phyloP scores from a whole-genome alignment of 1,140 invertebrate genomes.

The Halyomorpha halys region DNA sequence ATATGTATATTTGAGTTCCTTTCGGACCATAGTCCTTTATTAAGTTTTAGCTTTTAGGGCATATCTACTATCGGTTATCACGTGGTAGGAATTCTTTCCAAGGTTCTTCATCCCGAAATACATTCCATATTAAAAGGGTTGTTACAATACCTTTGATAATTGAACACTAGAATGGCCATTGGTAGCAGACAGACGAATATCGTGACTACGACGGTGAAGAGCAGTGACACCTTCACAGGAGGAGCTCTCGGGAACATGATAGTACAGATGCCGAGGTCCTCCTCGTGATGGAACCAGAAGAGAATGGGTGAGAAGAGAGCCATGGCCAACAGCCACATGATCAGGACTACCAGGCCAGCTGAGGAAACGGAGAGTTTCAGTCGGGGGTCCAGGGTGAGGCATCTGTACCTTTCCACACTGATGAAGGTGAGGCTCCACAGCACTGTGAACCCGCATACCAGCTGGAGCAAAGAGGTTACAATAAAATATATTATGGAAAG shows the following conservation, averaged over 20 bases:
- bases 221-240: slow-evolving; percentile 40
- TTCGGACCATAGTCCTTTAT: no score
- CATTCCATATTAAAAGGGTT: no score
- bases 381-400: slow-evolving; percentile 42
- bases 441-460: slow-evolving; percentile 48
- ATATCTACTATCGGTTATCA: no score
- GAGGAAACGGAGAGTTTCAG: slow-evolving; percentile 25
- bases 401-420: slow-evolving; percentile 47
- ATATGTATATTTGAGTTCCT: no score
- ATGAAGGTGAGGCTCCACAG: slow-evolving; percentile 50
- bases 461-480: slow-evolving; percentile 39
- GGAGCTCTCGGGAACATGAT: slow-evolving; percentile 44
- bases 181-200: slow-evolving; percentile 44
- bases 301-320: slow-evolving; percentile 43
- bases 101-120: no score
- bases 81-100: no score
- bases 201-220: slow-evolving; percentile 44
- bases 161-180: slow-evolving; percentile 44
- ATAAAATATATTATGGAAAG: no score
- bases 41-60: no score
- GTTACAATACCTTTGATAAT: slow-evolving; percentile 38
- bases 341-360: slow-evolving; percentile 37
- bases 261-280: slow-evolving; percentile 40
- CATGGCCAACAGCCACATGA: slow-evolving; percentile 42
- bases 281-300: slow-evolving; percentile 41